Evolutionary conservation across 1,140 invertebrate species (phyloP).

Genomic region (Holcopasites calliopsidis): DNA sequence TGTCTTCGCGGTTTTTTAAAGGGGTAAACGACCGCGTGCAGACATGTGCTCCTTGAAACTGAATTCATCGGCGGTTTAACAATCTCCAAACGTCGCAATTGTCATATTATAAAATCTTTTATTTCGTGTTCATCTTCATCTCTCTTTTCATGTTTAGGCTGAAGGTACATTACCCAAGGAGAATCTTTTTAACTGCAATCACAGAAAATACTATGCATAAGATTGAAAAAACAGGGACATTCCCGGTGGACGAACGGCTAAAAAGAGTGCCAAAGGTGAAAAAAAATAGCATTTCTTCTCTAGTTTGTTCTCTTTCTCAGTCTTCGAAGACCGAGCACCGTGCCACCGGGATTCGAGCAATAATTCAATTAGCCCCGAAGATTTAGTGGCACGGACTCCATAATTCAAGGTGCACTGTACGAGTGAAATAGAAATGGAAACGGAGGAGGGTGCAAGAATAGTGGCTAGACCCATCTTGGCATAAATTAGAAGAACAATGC

Average conservation of each 20-base stretch:
- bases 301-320: not conserved
- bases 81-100: not conserved
- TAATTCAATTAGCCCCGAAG: conserved; percentile 75
- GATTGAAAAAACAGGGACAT: conserved; percentile 30
- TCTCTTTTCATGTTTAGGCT: too few relatives aligned
- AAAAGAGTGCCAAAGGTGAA: conserved; percentile 15
- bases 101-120: too few relatives aligned
- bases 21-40: conserved; percentile 14
- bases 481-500: conserved; percentile 76
- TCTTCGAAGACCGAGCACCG: conserved; percentile 53
- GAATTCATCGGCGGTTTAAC: not conserved
- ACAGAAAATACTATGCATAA: too few relatives aligned
- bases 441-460: conserved; percentile 13
- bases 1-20: conserved; percentile 7
- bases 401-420: conserved; percentile 70
- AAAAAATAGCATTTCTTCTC: not conserved
- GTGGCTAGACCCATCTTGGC: conserved; percentile 60
- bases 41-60: not conserved
- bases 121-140: too few relatives aligned
- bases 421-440: conserved; percentile 56
- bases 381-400: conserved; percentile 71
- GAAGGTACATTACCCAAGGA: not conserved
- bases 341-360: conserved; percentile 65
- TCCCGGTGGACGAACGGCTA: conserved; percentile 22
- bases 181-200: not conserved